phyloP scores from a whole-genome alignment of 2,888 invertebrate species.

The Stratiomys singularior region DNA sequence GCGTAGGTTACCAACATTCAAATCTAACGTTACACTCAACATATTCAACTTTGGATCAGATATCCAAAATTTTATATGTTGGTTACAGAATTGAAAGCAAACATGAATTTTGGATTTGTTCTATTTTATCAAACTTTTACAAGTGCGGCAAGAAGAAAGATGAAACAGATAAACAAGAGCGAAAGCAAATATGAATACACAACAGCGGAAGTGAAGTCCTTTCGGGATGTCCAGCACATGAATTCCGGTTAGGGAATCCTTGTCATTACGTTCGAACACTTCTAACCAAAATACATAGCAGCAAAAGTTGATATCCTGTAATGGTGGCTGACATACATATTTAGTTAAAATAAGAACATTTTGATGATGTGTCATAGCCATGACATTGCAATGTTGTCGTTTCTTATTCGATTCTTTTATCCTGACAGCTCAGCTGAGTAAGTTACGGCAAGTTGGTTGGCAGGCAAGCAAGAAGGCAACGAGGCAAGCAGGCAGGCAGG shows the following conservation, averaged over 20 bases:
- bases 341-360: slow-evolving; percentile 32
- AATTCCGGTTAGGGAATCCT: slow-evolving; percentile 40
- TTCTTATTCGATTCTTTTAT: slow-evolving; percentile 29
- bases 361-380: slow-evolving; percentile 32
- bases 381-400: slow-evolving; percentile 32
- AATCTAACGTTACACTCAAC: neutral
- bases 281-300: neutral
- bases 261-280: slow-evolving; percentile 31
- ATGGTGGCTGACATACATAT: slow-evolving; percentile 17
- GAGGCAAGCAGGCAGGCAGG: neutral
- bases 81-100: slow-evolving; percentile 19
- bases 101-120: slow-evolving; percentile 24
- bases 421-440: slow-evolving; percentile 1
- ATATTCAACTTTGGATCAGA: slow-evolving; percentile 22
- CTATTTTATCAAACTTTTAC: neutral
- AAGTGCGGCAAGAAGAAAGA: neutral
- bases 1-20: neutral
- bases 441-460: neutral
- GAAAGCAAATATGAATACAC: neutral
- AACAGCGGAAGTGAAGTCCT: slow-evolving; percentile 29
- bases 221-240: slow-evolving; percentile 37
- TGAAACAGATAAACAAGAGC: neutral
- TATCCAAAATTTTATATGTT: slow-evolving; percentile 24
- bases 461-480: neutral
- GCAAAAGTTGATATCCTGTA: slow-evolving; percentile 5